These are phyloP conservation scores for Datnioides undecimradiatus DNA, from an alignment of 2,113 vertebrate species.

Conservation along the genomic window DNA sequence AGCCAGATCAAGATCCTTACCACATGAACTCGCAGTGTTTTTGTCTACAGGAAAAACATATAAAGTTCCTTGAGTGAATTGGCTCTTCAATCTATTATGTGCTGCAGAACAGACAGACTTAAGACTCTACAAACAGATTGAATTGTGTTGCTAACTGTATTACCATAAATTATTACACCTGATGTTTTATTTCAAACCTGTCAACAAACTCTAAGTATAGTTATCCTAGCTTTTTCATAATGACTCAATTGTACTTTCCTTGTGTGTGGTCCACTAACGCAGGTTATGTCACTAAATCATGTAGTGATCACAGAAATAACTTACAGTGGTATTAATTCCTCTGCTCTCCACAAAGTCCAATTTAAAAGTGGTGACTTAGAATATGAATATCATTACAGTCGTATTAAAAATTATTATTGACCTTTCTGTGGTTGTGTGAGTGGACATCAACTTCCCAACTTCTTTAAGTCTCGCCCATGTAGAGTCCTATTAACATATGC, in stretches of 20 bases:
- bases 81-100: too few relatives aligned
- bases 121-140: neutral
- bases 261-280: neutral
- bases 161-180: neutral
- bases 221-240: neutral
- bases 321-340: slow-evolving; percentile 49
- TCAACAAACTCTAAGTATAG: neutral
- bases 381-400: slow-evolving; percentile 75
- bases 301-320: slow-evolving; percentile 1
- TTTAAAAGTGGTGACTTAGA: slow-evolving; percentile 63
- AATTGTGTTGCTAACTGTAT: neutral
- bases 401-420: slow-evolving; percentile 86
- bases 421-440: slow-evolving; percentile 75
- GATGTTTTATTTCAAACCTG: neutral
- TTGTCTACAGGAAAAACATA: too few relatives aligned
- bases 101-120: too few relatives aligned
- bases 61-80: too few relatives aligned
- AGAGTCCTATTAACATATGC: slow-evolving; percentile 89
- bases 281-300: slow-evolving; percentile 15
- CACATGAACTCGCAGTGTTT: too few relatives aligned
- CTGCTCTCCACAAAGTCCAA: slow-evolving; percentile 60
- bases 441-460: slow-evolving; percentile 67
- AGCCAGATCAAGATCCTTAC: too few relatives aligned
- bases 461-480: slow-evolving; percentile 71
- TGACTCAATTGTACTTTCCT: neutral